These are phyloP conservation scores for Flexamia atlantica DNA, from an alignment of 2,888 invertebrate genomes.

Conservation along the genomic window DNA sequence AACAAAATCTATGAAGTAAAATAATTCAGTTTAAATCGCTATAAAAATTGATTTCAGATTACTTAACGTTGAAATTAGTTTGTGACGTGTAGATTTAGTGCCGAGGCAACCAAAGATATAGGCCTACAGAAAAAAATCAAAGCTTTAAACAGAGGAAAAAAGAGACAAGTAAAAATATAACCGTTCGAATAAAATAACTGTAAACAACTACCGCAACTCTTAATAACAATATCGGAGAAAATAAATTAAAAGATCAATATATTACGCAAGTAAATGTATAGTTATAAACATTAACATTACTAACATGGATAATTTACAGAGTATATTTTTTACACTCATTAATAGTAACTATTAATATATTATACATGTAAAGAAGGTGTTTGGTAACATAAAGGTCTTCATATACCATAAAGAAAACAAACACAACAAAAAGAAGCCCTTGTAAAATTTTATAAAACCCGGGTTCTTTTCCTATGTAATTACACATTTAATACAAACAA, in stretches of 20 bases:
- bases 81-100: too few species aligned
- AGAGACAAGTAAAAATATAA: background rate
- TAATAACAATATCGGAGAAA: conserved; percentile 16
- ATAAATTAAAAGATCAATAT: conserved; percentile 48
- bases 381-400: conserved; percentile 50
- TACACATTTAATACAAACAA: background rate
- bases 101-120: too few species aligned
- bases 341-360: conserved; percentile 46
- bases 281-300: conserved; percentile 35
- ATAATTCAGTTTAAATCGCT: too few species aligned
- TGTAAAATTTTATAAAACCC: background rate
- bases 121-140: too few species aligned
- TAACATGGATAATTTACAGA: conserved; percentile 35
- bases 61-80: too few species aligned
- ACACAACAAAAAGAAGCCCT: conserved; percentile 39
- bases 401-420: conserved; percentile 26
- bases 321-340: conserved; percentile 22
- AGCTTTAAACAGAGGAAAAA: background rate
- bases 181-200: conserved; percentile 23
- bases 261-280: conserved; percentile 40
- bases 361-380: conserved; percentile 5
- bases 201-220: conserved; percentile 22
- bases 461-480: background rate
- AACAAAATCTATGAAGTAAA: too few species aligned
- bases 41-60: too few species aligned